Evolutionary conservation across 2,113 vertebrate species (phyloP).

Genomic region (Dermatemys mawii): DNA sequence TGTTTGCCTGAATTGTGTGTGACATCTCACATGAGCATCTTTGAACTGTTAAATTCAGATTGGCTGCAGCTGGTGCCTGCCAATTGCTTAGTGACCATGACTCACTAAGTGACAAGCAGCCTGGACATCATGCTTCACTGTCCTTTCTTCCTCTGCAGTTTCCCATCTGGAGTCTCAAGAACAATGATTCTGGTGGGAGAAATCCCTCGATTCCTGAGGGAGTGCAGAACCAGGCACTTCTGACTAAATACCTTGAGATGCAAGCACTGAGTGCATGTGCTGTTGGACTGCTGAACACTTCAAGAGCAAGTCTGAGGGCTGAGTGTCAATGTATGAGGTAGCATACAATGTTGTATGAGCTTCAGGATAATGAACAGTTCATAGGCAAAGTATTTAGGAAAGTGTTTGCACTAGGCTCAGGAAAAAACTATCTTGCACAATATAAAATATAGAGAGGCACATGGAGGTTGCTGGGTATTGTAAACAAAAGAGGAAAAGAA

Average conservation of each 20-base stretch:
- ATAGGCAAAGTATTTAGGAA: not conserved
- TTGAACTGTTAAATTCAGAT: constrained; percentile 43
- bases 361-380: constrained; percentile 25
- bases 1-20: constrained; percentile 6
- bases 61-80: constrained; percentile 45
- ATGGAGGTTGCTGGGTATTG: not conserved
- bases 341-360: not conserved
- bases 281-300: constrained; percentile 5
- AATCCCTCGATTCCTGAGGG: accelerated
- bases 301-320: not conserved
- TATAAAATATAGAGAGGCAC: not conserved
- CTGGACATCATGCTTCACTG: constrained; percentile 48
- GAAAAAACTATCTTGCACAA: not conserved
- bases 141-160: constrained; percentile 43
- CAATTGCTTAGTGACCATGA: constrained; percentile 47
- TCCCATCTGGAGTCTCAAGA: constrained; percentile 5
- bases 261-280: not conserved
- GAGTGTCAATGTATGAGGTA: not conserved
- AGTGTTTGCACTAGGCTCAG: not conserved
- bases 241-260: not conserved
- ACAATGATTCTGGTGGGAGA: constrained; percentile 32
- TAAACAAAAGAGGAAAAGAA: not conserved
- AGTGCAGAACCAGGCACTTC: not conserved
- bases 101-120: constrained; percentile 29
- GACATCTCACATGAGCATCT: not conserved